Evolutionary conservation across 1,140 invertebrate genomes (phyloP).

Genomic region (Solenopsis invicta): DNA sequence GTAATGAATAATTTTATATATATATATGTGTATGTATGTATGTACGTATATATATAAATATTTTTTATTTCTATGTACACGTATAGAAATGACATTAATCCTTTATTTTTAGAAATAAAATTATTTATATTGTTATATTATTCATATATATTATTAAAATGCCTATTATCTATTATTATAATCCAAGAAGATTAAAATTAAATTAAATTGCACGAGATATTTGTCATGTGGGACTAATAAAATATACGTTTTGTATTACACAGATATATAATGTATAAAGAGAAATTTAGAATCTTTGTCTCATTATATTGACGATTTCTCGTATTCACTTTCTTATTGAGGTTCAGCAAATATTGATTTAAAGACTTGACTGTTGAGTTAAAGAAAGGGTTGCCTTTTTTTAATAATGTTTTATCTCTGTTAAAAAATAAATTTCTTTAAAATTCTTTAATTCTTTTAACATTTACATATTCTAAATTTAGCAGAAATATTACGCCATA

Average conservation of each 20-base stretch:
- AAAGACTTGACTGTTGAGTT: not conserved
- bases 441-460: not conserved
- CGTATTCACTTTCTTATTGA: not conserved
- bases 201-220: not conserved
- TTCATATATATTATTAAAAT: not conserved
- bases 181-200: constrained; percentile 1
- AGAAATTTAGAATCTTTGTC: not conserved
- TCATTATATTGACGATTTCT: not conserved
- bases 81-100: constrained; percentile 6
- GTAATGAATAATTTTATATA: not conserved
- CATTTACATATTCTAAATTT: not conserved
- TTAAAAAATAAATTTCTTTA: not conserved
- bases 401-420: not conserved
- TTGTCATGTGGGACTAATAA: not conserved
- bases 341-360: not conserved
- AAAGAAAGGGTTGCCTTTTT: too few relatives aligned
- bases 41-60: too few relatives aligned
- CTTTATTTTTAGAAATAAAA: not conserved
- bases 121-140: not conserved
- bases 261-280: not conserved
- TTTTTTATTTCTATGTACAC: not conserved
- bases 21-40: too few relatives aligned
- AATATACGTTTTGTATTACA: not conserved
- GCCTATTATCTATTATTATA: not conserved
- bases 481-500: not conserved